A percentile compares a stretch with the other conserved stretches of the same genome.
These are phyloP conservation scores for Orchestia grillus DNA, from an alignment of 1,140 invertebrate genomes.

Conservation along the genomic window DNA sequence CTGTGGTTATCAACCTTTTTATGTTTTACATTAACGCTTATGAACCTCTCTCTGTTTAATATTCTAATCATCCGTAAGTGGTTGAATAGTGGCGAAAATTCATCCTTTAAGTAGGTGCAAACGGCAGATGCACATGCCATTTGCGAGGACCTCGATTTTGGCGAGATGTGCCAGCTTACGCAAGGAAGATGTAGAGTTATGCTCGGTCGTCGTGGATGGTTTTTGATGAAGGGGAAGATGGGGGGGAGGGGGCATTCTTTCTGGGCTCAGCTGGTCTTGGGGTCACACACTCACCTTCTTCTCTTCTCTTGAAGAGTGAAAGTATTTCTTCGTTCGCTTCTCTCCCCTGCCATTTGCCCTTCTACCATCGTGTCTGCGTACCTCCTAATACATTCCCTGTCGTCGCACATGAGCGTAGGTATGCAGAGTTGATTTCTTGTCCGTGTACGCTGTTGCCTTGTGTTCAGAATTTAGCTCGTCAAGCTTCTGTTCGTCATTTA, in stretches of 20 bases:
- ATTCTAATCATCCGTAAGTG: background rate
- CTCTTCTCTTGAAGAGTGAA: slow-evolving; percentile 29
- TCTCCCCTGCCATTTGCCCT: background rate
- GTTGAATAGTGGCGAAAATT: background rate
- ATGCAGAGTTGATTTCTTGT: background rate
- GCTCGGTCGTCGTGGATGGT: background rate
- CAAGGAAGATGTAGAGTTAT: slow-evolving; percentile 5
- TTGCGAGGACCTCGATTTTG: background rate
- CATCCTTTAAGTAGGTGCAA: background rate
- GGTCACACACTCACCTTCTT: slow-evolving; percentile 20
- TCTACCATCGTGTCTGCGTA: background rate
- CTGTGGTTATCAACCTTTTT: background rate
- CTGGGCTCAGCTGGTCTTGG: slow-evolving; percentile 38
- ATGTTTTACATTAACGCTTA: background rate
- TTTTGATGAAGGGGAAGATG: background rate
- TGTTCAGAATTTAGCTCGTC: background rate
- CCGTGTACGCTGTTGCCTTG: background rate
- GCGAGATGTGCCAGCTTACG: slow-evolving; percentile 1
- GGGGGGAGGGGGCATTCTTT: background rate
- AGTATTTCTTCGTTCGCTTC: slow-evolving; percentile 25
- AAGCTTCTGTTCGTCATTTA: background rate
- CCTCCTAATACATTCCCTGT: background rate
- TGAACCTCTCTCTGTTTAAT: background rate
- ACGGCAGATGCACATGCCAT: background rate
- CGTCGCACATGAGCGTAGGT: background rate